These are phyloP conservation scores for Apostichopus japonicus DNA, from an alignment of 35 echinoderm and acorn worm genomes.

Conservation along the genomic window DNA sequence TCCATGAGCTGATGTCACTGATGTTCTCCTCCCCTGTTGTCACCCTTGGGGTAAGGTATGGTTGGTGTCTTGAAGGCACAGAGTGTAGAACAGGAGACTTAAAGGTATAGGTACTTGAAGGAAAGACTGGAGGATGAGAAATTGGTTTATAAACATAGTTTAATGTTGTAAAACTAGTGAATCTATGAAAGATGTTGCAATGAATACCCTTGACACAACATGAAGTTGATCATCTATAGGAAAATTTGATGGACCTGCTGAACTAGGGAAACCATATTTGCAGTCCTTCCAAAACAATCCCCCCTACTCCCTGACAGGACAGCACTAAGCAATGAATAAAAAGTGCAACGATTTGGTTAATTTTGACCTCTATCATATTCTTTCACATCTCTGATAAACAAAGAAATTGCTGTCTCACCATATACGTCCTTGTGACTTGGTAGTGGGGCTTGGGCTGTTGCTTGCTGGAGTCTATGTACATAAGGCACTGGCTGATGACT, in stretches of 20 bases:
- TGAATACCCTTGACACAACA: no score
- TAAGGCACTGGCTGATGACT: conserved; percentile 45
- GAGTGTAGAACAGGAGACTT: conserved; percentile 71
- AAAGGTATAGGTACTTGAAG: conserved; percentile 53
- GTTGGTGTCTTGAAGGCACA: conserved; percentile 68
- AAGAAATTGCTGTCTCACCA: conserved; percentile 54
- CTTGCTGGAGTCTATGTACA: conserved; percentile 67
- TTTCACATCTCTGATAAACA: no score
- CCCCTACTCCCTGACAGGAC: no score
- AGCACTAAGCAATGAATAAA: no score
- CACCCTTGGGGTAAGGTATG: conserved; percentile 60
- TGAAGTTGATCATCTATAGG: no score
- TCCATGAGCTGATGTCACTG: conserved; percentile 89
- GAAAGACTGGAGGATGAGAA: background rate
- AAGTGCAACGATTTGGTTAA: no score
- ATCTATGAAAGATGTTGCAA: no score
- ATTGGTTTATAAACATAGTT: background rate
- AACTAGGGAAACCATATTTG: no score
- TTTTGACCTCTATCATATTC: no score
- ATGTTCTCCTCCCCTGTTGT: conserved; percentile 50
- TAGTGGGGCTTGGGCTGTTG: conserved; percentile 38
- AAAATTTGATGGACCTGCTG: no score
- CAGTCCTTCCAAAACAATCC: no score
- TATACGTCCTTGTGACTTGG: conserved; percentile 66
- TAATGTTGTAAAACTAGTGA: background rate